Evolutionary conservation across 2,888 invertebrate species (phyloP).

Genomic region (Leptinotarsa juncta): DNA sequence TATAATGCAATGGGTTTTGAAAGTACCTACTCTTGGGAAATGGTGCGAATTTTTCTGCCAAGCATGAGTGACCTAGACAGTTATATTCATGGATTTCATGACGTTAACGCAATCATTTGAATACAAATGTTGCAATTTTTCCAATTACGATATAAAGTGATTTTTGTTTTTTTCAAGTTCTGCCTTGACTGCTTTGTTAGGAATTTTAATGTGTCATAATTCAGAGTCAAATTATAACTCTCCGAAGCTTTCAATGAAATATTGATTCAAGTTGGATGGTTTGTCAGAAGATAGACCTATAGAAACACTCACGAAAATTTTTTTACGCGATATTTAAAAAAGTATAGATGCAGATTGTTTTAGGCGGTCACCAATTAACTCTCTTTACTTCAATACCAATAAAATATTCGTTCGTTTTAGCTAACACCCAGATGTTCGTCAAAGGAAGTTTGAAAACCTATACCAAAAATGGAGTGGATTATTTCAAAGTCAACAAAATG

Average conservation of each 20-base stretch:
- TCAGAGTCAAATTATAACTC: too few relatives aligned
- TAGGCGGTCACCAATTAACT: background rate
- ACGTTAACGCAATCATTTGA: background rate
- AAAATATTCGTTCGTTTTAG: slow-evolving; percentile 41
- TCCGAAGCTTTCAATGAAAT: too few relatives aligned
- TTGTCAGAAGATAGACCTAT: too few relatives aligned
- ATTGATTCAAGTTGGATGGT: too few relatives aligned
- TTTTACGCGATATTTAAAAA: too few relatives aligned
- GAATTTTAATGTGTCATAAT: too few relatives aligned
- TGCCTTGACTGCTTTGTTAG: too few relatives aligned
- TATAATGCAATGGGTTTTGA: background rate
- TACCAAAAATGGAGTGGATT: slow-evolving; percentile 71
- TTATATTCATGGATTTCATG: background rate
- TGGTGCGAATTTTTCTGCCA: background rate
- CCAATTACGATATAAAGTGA: background rate
- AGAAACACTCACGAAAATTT: too few relatives aligned
- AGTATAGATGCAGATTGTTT: too few relatives aligned
- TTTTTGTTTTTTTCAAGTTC: background rate
- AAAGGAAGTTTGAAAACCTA: slow-evolving; percentile 72
- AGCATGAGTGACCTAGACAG: background rate
- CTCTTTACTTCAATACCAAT: background rate
- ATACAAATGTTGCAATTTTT: background rate
- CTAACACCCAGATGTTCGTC: slow-evolving; percentile 70
- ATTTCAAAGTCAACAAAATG: slow-evolving; percentile 73
- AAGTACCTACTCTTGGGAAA: background rate